Percentiles rank a stretch among this genome's conserved stretches.
These are phyloP conservation scores for Zaprionus ghesquierei DNA, from an alignment of 1,140 invertebrate species.

Conservation along the genomic window DNA sequence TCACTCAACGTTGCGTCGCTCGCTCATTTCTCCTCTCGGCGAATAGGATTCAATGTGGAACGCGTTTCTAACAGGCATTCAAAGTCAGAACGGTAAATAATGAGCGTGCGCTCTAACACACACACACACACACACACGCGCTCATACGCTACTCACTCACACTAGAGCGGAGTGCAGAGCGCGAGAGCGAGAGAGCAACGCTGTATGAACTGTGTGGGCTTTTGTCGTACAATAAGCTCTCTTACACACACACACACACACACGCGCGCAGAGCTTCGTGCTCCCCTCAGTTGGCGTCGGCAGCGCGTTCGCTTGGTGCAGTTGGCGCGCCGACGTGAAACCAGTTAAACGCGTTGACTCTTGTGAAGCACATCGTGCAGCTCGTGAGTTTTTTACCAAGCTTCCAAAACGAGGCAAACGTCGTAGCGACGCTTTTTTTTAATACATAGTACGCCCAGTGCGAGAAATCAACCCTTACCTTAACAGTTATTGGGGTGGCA, in stretches of 20 bases:
- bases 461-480: constrained; percentile 55
- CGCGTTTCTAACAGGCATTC: constrained; percentile 48
- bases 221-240: constrained; percentile 28
- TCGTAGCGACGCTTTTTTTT: constrained; percentile 55
- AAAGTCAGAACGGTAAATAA: constrained; percentile 47
- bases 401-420: not conserved
- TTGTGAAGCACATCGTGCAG: constrained; percentile 59
- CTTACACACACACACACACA: not conserved
- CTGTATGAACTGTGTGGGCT: constrained; percentile 22
- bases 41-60: constrained; percentile 48
- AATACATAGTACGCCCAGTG: constrained; percentile 19
- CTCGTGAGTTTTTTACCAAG: constrained; percentile 59
- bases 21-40: constrained; percentile 46
- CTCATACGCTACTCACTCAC: not conserved
- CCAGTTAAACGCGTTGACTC: constrained; percentile 69
- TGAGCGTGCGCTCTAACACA: constrained; percentile 31
- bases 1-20: constrained; percentile 44
- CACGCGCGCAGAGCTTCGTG: no score
- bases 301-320: constrained; percentile 43
- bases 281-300: constrained; percentile 20
- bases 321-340: constrained; percentile 69
- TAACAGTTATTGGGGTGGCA: constrained; percentile 34
- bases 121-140: constrained; percentile 9
- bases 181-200: constrained; percentile 30
- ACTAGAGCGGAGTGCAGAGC: constrained; percentile 14